Evolutionary conservation across 2,113 vertebrate genomes (phyloP).

Genomic region (Passer domesticus): DNA sequence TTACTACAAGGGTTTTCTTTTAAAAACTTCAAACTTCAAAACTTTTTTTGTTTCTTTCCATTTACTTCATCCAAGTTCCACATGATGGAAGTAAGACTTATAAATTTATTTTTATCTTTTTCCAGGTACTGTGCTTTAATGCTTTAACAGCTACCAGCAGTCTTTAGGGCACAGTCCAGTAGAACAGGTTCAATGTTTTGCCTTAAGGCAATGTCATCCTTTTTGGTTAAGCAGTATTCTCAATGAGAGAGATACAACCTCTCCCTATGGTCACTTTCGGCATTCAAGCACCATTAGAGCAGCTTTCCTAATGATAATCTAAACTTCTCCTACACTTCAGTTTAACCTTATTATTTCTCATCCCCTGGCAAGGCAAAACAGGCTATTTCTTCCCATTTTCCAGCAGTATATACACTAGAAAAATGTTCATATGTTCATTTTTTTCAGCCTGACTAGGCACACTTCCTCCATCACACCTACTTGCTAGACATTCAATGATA

Average conservation of each 20-base stretch:
- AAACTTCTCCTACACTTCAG: not conserved
- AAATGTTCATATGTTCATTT: not conserved
- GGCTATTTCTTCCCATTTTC: not conserved
- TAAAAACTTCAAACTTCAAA: not conserved
- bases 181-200: not conserved
- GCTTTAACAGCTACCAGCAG: not conserved
- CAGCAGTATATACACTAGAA: fast-evolving
- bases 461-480: not conserved
- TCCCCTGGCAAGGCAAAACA: not conserved
- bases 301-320: not conserved
- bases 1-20: not conserved
- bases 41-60: not conserved
- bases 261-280: not conserved
- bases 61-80: not conserved
- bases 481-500: not conserved
- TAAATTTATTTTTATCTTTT: not conserved
- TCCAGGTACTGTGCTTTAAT: not conserved
- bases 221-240: not conserved
- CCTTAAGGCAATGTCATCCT: not conserved
- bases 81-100: not conserved
- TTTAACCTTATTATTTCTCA: not conserved
- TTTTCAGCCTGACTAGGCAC: not conserved
- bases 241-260: not conserved
- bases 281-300: not conserved
- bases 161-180: not conserved